phyloP scores from a whole-genome alignment of 1,140 invertebrate genomes.

The Globodera ellingtonae region DNA sequence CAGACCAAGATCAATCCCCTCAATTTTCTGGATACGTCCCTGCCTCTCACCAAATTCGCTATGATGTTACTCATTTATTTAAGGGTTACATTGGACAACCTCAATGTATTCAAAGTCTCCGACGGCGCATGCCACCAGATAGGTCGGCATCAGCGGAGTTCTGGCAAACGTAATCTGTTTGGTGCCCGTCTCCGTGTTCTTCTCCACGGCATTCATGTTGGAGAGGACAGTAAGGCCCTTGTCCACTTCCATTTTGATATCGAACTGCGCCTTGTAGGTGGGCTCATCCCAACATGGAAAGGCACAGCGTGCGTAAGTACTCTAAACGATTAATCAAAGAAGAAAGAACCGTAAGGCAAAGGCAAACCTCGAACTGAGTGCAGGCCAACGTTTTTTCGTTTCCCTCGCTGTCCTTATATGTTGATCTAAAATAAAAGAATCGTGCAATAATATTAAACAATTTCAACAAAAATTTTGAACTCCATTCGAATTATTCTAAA shows the following conservation, averaged over 20 bases:
- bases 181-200: constrained; percentile 36
- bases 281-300: constrained; percentile 98
- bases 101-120: constrained; percentile 67
- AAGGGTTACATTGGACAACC: constrained; percentile 9
- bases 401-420: constrained; percentile 34
- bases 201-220: constrained; percentile 60
- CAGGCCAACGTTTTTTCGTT: constrained; percentile 33
- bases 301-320: constrained; percentile 76
- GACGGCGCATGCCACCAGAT: constrained; percentile 68
- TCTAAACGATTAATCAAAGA: not conserved
- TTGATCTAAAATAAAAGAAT: constrained; percentile 23
- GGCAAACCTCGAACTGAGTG: constrained; percentile 45
- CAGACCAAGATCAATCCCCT: too few species aligned
- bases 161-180: constrained; percentile 67
- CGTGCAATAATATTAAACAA: not conserved
- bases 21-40: too few species aligned
- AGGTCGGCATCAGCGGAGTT: constrained; percentile 68
- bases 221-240: constrained; percentile 56
- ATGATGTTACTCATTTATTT: too few species aligned
- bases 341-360: not conserved
- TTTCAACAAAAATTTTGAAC: not conserved
- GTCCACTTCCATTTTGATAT: constrained; percentile 60
- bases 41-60: too few species aligned
- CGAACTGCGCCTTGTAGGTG: constrained; percentile 83
- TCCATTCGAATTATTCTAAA: too few species aligned